These are phyloP conservation scores for Monopis laevigella DNA, from an alignment of 2,888 invertebrate genomes.

Conservation along the genomic window DNA sequence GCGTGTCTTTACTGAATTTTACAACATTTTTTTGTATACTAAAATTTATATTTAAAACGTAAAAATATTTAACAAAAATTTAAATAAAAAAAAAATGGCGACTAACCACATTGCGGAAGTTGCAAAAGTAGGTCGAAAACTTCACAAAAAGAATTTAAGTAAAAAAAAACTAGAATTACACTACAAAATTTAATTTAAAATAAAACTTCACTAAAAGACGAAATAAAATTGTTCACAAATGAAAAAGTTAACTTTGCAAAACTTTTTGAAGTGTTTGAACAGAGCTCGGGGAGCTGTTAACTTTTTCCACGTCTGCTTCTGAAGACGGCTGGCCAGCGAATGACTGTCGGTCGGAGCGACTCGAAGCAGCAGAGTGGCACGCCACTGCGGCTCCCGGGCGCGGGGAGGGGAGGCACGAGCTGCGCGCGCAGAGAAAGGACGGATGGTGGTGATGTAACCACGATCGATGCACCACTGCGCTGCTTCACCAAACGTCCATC, in stretches of 20 bases:
- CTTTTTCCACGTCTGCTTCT: slow-evolving; percentile 31
- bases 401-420: slow-evolving; percentile 29
- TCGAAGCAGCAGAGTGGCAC: slow-evolving; percentile 36
- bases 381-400: slow-evolving; percentile 18
- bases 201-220: slow-evolving; percentile 6
- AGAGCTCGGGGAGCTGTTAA: background rate
- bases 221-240: slow-evolving; percentile 7
- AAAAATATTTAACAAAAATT: background rate
- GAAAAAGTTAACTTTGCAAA: background rate
- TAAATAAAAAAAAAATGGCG: slow-evolving; percentile 35
- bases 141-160: background rate
- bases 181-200: background rate
- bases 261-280: background rate
- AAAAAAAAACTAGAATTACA: background rate
- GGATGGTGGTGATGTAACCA: slow-evolving; percentile 62
- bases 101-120: slow-evolving; percentile 52
- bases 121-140: slow-evolving; percentile 37
- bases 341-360: slow-evolving; percentile 30
- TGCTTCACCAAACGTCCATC: slow-evolving; percentile 3
- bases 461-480: slow-evolving; percentile 50
- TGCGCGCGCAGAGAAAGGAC: slow-evolving; percentile 64
- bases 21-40: background rate
- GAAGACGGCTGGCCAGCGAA: slow-evolving; percentile 53
- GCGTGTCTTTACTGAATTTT: slow-evolving; percentile 33
- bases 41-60: background rate